A percentile compares a stretch with the other conserved stretches of the same genome.
Conservation (phyloP, 2,888 invertebrate species). For the Charanyca ferruginea region DNA sequence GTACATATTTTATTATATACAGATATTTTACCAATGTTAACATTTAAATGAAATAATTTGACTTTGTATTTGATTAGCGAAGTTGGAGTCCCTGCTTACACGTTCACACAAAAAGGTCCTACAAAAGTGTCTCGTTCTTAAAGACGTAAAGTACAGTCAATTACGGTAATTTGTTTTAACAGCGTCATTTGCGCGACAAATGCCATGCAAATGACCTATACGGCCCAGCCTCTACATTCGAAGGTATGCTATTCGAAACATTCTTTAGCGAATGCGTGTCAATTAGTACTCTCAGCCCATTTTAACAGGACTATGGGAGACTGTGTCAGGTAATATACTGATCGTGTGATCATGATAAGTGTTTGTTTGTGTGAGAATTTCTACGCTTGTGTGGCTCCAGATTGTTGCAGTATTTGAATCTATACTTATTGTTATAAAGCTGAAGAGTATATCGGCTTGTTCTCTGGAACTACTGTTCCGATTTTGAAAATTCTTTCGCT, state of each 20-base stretch:
- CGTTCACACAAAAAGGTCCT: constrained; percentile 6
- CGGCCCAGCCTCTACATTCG: constrained; percentile 37
- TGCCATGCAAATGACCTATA: constrained; percentile 60
- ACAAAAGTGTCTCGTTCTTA: constrained; percentile 15
- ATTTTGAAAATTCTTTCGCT: too few relatives aligned
- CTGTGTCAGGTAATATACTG: constrained; percentile 23
- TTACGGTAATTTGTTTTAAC: constrained; percentile 59
- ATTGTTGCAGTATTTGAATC: too few relatives aligned
- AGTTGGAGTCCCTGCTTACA: neutral
- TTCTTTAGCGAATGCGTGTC: constrained; percentile 48
- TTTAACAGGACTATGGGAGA: constrained; percentile 35
- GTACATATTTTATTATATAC: too few relatives aligned
- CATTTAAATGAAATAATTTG: too few relatives aligned
- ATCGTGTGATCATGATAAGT: neutral
- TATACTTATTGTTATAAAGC: too few relatives aligned
- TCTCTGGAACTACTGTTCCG: too few relatives aligned
- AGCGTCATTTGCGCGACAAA: constrained; percentile 48
- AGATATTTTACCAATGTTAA: too few relatives aligned
- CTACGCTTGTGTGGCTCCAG: neutral
- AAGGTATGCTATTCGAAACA: constrained; percentile 33
- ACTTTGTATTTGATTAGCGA: too few relatives aligned
- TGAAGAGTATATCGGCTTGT: too few relatives aligned
- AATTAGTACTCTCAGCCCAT: constrained; percentile 48
- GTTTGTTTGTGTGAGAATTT: constrained; percentile 4
- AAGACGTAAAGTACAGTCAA: constrained; percentile 47